phyloP scores from a whole-genome alignment of 2,888 invertebrate genomes.

The Tipula unca region DNA sequence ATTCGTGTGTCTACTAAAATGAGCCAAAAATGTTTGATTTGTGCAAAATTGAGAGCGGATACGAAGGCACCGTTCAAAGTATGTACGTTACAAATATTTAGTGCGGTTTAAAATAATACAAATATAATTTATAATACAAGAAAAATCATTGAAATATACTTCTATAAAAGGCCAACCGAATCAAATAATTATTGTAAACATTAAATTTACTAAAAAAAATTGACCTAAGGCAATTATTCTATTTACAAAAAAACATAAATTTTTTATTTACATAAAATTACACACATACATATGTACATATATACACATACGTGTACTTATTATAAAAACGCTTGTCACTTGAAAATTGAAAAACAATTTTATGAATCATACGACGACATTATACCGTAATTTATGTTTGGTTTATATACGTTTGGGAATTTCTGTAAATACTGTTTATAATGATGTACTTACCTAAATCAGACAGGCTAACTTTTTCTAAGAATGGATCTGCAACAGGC shows the following conservation, averaged over 20 bases:
- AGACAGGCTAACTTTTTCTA: conserved; percentile 74
- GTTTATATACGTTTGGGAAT: background rate
- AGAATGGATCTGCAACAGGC: conserved; percentile 83
- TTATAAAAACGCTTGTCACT: background rate
- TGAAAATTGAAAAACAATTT: background rate
- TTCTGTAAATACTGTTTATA: background rate
- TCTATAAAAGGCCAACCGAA: background rate
- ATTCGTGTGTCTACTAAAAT: background rate
- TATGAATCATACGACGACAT: background rate
- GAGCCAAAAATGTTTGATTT: background rate
- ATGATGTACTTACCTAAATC: conserved; percentile 60
- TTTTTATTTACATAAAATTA: background rate
- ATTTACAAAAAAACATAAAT: background rate
- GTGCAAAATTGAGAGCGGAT: too few relatives aligned
- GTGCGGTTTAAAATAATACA: background rate
- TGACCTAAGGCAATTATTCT: background rate
- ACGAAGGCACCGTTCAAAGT: background rate
- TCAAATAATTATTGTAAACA: background rate
- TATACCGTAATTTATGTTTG: background rate
- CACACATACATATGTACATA: background rate
- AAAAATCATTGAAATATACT: background rate
- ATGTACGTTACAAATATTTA: background rate
- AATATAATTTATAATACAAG: background rate
- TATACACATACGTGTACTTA: too few relatives aligned
- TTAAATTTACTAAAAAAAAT: background rate